These are phyloP conservation scores for Tyrophagus putrescentiae DNA, from an alignment of 1,140 invertebrate species.

Conservation along the genomic window DNA sequence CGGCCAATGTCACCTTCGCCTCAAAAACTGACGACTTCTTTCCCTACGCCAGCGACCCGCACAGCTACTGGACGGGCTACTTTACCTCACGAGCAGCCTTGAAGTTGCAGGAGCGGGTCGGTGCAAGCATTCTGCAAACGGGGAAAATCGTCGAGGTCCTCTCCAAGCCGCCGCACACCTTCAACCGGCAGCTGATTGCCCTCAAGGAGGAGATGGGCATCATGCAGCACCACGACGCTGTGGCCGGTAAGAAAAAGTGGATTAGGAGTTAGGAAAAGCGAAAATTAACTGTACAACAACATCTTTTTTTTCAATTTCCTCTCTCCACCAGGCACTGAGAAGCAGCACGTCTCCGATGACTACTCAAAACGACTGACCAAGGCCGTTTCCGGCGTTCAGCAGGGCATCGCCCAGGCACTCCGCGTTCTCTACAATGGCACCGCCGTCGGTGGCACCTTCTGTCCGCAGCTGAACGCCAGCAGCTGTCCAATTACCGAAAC, in stretches of 20 bases:
- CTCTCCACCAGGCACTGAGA: not conserved
- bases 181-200: not conserved
- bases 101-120: constrained; percentile 37
- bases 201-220: constrained; percentile 3
- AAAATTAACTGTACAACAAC: not conserved
- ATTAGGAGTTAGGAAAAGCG: constrained; percentile 46
- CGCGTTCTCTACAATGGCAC: constrained; percentile 31
- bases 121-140: constrained; percentile 61
- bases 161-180: not conserved
- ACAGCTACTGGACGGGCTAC: constrained; percentile 83
- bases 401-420: constrained; percentile 35
- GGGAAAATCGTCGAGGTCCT: not conserved
- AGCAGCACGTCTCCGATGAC: constrained; percentile 57
- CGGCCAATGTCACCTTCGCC: too few species aligned
- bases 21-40: constrained; percentile 61
- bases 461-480: constrained; percentile 45
- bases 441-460: constrained; percentile 36
- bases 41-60: constrained; percentile 38
- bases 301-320: not conserved
- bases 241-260: constrained; percentile 73
- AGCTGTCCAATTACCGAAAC: constrained; percentile 43
- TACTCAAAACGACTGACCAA: constrained; percentile 47
- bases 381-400: constrained; percentile 27
- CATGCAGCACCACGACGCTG: constrained; percentile 57
- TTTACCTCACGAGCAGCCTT: constrained; percentile 58